These are phyloP conservation scores for Potamarius usumacintae DNA, from an alignment of 2,113 vertebrate species.

Conservation along the genomic window DNA sequence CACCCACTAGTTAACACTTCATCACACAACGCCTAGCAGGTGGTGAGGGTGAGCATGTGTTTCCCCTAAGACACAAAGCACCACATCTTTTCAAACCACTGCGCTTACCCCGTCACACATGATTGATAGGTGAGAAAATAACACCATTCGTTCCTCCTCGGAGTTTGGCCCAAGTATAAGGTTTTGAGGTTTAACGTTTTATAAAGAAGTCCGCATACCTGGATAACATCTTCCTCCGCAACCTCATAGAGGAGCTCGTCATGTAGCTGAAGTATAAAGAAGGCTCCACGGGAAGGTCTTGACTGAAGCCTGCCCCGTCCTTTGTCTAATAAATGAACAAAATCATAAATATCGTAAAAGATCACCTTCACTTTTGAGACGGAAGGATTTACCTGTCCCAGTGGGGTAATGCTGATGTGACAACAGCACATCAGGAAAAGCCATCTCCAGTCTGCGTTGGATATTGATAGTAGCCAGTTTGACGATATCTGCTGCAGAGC, in stretches of 20 bases:
- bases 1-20: background rate
- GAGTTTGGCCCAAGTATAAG: background rate
- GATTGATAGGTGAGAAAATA: background rate
- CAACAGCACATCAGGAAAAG: conserved; percentile 68
- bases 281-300: conserved; percentile 75
- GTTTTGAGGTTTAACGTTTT: too few species aligned
- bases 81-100: background rate
- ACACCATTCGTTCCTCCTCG: background rate
- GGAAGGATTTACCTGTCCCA: conserved; percentile 60
- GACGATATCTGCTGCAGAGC: conserved; percentile 94
- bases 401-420: conserved; percentile 79
- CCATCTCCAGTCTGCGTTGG: conserved; percentile 78
- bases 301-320: conserved; percentile 42
- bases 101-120: background rate
- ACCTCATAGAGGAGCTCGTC: conserved; percentile 97
- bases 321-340: conserved; percentile 32
- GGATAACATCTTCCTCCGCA: conserved; percentile 84
- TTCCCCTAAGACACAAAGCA: background rate
- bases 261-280: conserved; percentile 92
- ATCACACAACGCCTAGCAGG: background rate
- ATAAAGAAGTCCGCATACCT: conserved; percentile 70
- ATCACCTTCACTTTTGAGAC: background rate
- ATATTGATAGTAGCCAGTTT: conserved; percentile 94
- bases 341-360: background rate
- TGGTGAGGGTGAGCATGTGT: background rate